phyloP scores from a whole-genome alignment of 2,797 vertebrate genomes.

The Typhlichthys eigenmanni region DNA sequence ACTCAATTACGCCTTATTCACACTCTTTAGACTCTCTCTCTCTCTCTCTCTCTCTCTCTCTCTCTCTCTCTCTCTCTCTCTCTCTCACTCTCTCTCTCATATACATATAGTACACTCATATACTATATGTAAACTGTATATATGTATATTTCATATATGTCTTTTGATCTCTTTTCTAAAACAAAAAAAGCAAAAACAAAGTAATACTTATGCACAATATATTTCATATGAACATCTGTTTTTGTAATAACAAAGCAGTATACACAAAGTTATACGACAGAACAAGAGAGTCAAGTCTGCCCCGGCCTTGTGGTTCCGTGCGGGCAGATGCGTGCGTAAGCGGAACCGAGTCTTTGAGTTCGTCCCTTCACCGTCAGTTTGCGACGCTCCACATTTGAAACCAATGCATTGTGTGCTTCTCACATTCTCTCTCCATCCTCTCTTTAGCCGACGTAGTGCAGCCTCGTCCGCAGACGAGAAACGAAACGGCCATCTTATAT shows the following conservation, averaged over 20 bases:
- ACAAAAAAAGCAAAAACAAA: conserved; percentile 59
- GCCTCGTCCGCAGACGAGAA: conserved; percentile 69
- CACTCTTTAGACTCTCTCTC: conserved; percentile 34
- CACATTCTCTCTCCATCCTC: conserved; percentile 48
- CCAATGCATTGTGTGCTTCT: conserved; percentile 37
- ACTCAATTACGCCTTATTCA: conserved; percentile 18
- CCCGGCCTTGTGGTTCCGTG: conserved; percentile 40
- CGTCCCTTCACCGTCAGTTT: conserved; percentile 35
- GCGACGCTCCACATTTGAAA: conserved; percentile 18
- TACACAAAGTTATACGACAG: conserved; percentile 77
- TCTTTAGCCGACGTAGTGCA: conserved; percentile 78
- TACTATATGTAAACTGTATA: too few relatives aligned
- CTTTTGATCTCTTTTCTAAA: conserved; percentile 5
- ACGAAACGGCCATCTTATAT: conserved; percentile 69
- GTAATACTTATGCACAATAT: conserved; percentile 67
- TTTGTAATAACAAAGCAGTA: conserved; percentile 65
- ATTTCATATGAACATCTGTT: conserved; percentile 75
- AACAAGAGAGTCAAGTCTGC: conserved; percentile 65
- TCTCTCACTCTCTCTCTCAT: conserved; percentile 8
- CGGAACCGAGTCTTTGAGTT: conserved; percentile 20
- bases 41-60: conserved; percentile 19
- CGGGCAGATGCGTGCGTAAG: conserved; percentile 10
- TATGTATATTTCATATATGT: neutral
- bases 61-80: conserved; percentile 17
- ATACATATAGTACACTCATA: too few relatives aligned